Percentiles rank a stretch among this genome's conserved stretches.
These are phyloP conservation scores for Ramazzottius varieornatus DNA, from an alignment of 2,888 invertebrate genomes.

Conservation along the genomic window DNA sequence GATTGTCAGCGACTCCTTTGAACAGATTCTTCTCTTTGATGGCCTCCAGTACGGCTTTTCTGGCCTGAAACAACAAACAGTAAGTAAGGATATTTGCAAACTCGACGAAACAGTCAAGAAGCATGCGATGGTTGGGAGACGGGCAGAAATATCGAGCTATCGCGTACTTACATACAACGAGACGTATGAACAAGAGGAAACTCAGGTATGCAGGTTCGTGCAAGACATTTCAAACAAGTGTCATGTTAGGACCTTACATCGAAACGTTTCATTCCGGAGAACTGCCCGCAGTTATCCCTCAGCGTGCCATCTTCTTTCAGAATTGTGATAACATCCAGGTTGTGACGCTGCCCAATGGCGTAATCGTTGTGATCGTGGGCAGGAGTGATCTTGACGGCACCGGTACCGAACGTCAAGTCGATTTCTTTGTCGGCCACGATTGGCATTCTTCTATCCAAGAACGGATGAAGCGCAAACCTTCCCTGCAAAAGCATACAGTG, in stretches of 20 bases:
- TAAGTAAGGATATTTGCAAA: neutral
- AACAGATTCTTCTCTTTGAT: conserved; percentile 45
- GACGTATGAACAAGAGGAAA: too few species aligned
- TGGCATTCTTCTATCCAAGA: conserved; percentile 46
- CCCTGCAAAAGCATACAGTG: conserved; percentile 36
- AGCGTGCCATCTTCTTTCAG: conserved; percentile 72
- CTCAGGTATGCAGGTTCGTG: too few species aligned
- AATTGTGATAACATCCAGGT: conserved; percentile 57
- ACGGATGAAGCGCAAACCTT: conserved; percentile 58
- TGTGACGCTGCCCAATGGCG: conserved; percentile 67
- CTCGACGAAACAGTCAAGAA: too few species aligned
- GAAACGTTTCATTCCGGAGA: conserved; percentile 61
- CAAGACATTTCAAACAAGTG: too few species aligned
- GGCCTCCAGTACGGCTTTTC: conserved; percentile 38
- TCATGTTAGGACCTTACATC: conserved; percentile 21
- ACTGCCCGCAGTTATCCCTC: conserved; percentile 43
- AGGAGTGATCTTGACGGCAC: conserved; percentile 94
- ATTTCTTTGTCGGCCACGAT: conserved; percentile 78
- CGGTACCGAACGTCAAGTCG: conserved; percentile 80
- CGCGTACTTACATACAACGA: too few species aligned
- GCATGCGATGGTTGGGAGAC: too few species aligned
- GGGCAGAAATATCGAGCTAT: too few species aligned
- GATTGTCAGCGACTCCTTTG: conserved; percentile 53
- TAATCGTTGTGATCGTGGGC: conserved; percentile 93
- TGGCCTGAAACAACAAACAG: neutral